Evolutionary conservation across 2,113 vertebrate genomes (phyloP).

Genomic region (Clinocottus analis): DNA sequence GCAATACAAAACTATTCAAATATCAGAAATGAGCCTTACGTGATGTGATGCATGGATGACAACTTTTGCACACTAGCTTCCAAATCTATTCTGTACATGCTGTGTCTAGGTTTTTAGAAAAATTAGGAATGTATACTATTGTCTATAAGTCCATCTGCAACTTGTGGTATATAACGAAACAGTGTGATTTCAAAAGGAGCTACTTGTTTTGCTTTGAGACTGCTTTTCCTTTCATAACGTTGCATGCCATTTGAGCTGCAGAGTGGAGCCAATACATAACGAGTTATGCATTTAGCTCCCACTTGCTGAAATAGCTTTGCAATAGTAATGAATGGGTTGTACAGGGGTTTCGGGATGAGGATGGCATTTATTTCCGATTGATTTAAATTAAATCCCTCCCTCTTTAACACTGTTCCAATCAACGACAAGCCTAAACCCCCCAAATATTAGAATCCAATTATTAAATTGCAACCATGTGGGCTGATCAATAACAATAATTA

Average conservation of each 20-base stretch:
- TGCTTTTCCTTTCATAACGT: constrained; percentile 71
- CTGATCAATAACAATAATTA: constrained; percentile 65
- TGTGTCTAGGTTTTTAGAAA: constrained; percentile 71
- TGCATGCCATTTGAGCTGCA: constrained; percentile 71
- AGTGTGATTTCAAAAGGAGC: constrained; percentile 57
- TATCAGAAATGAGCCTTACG: constrained; percentile 73
- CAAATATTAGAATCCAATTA: constrained; percentile 52
- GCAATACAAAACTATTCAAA: constrained; percentile 66
- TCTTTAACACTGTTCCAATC: constrained; percentile 68
- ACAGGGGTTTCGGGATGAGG: constrained; percentile 60
- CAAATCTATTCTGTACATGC: constrained; percentile 72
- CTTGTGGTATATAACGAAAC: constrained; percentile 72
- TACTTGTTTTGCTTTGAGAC: constrained; percentile 64
- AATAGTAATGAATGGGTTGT: constrained; percentile 68
- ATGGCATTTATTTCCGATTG: constrained; percentile 68
- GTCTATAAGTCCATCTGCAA: constrained; percentile 74
- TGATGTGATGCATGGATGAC: constrained; percentile 76
- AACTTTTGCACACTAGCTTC: constrained; percentile 72
- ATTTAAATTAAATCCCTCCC: constrained; percentile 64
- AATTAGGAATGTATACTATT: constrained; percentile 80
- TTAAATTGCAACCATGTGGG: constrained; percentile 60
- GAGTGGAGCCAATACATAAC: constrained; percentile 69
- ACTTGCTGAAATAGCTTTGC: constrained; percentile 74
- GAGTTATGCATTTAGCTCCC: constrained; percentile 75
- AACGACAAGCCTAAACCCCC: constrained; percentile 57